Evolutionary conservation across 2,888 invertebrate species (phyloP).

Genomic region (Drosophila lutescens): DNA sequence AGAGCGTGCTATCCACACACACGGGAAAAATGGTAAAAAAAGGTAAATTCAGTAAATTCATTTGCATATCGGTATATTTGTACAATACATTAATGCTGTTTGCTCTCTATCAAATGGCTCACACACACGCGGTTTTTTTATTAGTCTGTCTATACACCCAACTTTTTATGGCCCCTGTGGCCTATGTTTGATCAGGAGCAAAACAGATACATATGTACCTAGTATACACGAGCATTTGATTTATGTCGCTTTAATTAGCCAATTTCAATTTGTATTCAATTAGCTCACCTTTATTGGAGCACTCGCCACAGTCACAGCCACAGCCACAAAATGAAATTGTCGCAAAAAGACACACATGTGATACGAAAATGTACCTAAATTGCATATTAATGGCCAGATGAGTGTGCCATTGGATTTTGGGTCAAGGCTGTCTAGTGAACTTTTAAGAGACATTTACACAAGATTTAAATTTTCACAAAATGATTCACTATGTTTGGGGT

Average conservation of each 20-base stretch:
- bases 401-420: neutral
- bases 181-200: constrained; percentile 38
- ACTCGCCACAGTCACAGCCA: constrained; percentile 6
- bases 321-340: constrained; percentile 16
- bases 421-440: constrained; percentile 25
- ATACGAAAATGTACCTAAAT: constrained; percentile 20
- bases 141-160: constrained; percentile 53
- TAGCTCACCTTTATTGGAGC: constrained; percentile 42
- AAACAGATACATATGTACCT: neutral
- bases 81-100: constrained; percentile 56
- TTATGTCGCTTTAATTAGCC: constrained; percentile 59
- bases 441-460: neutral
- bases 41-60: constrained; percentile 39
- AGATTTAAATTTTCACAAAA: no score
- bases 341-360: constrained; percentile 3
- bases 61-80: constrained; percentile 72
- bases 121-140: constrained; percentile 53
- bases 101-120: constrained; percentile 53
- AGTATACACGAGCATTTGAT: constrained; percentile 49
- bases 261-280: constrained; percentile 49
- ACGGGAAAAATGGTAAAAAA: neutral
- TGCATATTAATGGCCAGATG: constrained; percentile 22
- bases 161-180: constrained; percentile 40
- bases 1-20: constrained; percentile 37
- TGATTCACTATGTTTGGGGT: no score